Evolutionary conservation across 2,888 invertebrate genomes (phyloP).

Genomic region (Globia sparganii): DNA sequence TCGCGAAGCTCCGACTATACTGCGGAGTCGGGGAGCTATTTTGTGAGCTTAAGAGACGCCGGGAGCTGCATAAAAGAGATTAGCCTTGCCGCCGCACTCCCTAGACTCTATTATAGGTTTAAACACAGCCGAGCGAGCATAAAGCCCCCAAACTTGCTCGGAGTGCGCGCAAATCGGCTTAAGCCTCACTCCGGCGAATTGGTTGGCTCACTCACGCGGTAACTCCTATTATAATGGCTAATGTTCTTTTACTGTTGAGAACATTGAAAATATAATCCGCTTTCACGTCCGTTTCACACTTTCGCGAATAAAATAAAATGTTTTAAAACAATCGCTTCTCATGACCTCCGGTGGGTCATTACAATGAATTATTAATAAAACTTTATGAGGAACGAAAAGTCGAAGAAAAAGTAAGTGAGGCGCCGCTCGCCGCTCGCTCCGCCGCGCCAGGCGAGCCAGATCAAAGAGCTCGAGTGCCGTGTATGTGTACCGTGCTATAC

Average conservation of each 20-base stretch:
- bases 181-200: slow-evolving; percentile 78
- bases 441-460: slow-evolving; percentile 73
- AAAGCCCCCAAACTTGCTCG: slow-evolving; percentile 79
- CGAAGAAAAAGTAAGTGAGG: slow-evolving; percentile 68
- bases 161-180: slow-evolving; percentile 83
- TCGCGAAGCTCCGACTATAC: slow-evolving; percentile 69
- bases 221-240: slow-evolving; percentile 62
- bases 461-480: slow-evolving; percentile 85
- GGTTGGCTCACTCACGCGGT: slow-evolving; percentile 68
- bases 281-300: slow-evolving; percentile 82
- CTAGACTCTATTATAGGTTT: slow-evolving; percentile 81
- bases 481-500: slow-evolving; percentile 72
- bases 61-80: slow-evolving; percentile 81
- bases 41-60: slow-evolving; percentile 73
- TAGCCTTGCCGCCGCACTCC: slow-evolving; percentile 76
- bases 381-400: slow-evolving; percentile 76
- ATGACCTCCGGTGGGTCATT: slow-evolving; percentile 75
- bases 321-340: slow-evolving; percentile 79
- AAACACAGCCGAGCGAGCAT: slow-evolving; percentile 73
- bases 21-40: slow-evolving; percentile 71
- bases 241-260: slow-evolving; percentile 72
- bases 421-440: slow-evolving; percentile 70
- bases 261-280: slow-evolving; percentile 81
- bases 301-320: slow-evolving; percentile 80
- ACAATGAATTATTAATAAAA: slow-evolving; percentile 78